Base-by-base conservation (phyloP, 2,113 vertebrate species). In the Nyctereutes procyonoides region DNA sequence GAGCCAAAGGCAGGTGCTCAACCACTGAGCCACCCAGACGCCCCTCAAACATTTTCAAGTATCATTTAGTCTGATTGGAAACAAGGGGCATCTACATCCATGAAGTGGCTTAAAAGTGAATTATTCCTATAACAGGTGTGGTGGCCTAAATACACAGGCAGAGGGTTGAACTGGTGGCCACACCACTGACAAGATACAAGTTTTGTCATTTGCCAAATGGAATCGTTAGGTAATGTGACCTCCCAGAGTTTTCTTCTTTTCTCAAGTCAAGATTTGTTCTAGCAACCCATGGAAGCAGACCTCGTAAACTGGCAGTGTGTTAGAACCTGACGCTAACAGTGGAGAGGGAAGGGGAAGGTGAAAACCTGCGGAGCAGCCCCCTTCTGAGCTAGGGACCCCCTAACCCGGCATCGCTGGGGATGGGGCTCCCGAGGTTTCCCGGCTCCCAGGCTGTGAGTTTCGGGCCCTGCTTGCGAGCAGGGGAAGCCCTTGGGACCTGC, bases 51-150 rank as follows among this genome's bases (percentile, higher is more conserved):
- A 8, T 28, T 43, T 20, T 43, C 5, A 13, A 16, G 13, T 22
- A n/a, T 88, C 62, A 22, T 15, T 6, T 35, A 5, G 13, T 53
- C 16, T 14, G 0, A 26, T 24, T 62, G 32, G 38, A 92, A 74
- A 7, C 38, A 17, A 3, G 53, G 35, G 19, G 10, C 30, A 3
- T 51, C 58, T 0, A 0, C 1, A 0, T 17, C n/a, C 16, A 0
- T 26, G 19, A 30, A 65, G 48, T 14, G 38, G 48, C 48, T 17
- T 56, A 16, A 8, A 56, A 28, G 17, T 0, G 24, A 60, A 14
- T 55, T 16, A 4, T 48, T 63, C 32, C 9, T 55, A 1, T 35
- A 20, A 43, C 16, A 63, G n/a, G 9, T 4, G 5, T 10, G 35
- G 19, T 6, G 6, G 43, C 53, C 5, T 8, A 74, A 35, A 19